These are phyloP conservation scores for Oplegnathus fasciatus DNA, from an alignment of 2,113 vertebrate genomes.

Conservation along the genomic window DNA sequence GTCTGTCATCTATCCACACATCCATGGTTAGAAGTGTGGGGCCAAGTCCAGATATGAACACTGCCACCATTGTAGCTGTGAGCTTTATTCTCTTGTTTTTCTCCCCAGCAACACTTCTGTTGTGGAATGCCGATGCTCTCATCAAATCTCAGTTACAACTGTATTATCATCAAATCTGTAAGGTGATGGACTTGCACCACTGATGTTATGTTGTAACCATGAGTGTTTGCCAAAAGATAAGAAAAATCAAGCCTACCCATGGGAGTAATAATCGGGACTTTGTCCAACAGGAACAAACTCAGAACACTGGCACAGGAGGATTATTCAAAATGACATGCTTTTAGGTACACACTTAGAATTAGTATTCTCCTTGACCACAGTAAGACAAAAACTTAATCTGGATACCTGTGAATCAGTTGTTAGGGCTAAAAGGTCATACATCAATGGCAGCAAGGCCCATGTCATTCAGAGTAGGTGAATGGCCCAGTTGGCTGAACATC, in stretches of 20 bases:
- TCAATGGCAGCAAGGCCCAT: constrained; percentile 26
- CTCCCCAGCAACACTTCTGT: constrained; percentile 12
- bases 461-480: constrained; percentile 20
- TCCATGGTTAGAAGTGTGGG: constrained; percentile 63
- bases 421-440: constrained; percentile 11
- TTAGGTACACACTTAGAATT: constrained; percentile 16
- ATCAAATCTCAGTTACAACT: constrained; percentile 7
- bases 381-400: constrained; percentile 5
- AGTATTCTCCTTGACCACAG: constrained; percentile 12
- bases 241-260: constrained; percentile 22
- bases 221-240: constrained; percentile 30
- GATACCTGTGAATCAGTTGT: constrained; percentile 3
- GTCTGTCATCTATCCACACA: constrained; percentile 79
- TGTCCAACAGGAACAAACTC: constrained; percentile 41
- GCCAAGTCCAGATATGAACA: constrained; percentile 67
- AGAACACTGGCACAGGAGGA: constrained; percentile 32
- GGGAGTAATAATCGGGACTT: constrained; percentile 47
- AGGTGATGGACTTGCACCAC: background rate
- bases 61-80: constrained; percentile 50
- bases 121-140: constrained; percentile 42
- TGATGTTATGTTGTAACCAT: constrained; percentile 7
- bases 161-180: constrained; percentile 1
- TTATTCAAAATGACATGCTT: constrained; percentile 33
- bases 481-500: constrained; percentile 28
- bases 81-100: constrained; percentile 49